A percentile compares a stretch with the other conserved stretches of the same genome.
These are phyloP conservation scores for Ivindomyrus marchei DNA, from an alignment of 2,113 vertebrate genomes.

Conservation along the genomic window DNA sequence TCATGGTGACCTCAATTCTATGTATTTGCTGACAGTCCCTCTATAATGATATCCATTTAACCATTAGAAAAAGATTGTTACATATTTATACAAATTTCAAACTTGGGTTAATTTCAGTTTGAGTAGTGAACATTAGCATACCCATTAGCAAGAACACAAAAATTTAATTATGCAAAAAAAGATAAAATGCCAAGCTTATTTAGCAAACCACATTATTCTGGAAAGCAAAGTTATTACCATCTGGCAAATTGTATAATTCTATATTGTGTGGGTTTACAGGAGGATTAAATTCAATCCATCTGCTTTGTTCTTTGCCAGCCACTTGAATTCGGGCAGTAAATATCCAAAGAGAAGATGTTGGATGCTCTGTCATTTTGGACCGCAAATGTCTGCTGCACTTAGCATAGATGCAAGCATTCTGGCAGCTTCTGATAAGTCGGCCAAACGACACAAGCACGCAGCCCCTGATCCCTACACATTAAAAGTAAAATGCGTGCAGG, in stretches of 20 bases:
- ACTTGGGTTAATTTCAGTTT: not conserved
- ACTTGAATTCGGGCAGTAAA: not conserved
- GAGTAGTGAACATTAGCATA: not conserved
- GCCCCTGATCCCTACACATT: not conserved
- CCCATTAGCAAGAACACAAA: slow-evolving; percentile 5
- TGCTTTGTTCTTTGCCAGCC: slow-evolving; percentile 4
- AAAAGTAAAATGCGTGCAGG: not conserved
- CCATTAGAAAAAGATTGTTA: not conserved
- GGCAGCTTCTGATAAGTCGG: not conserved
- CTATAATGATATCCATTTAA: not conserved
- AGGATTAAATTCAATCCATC: slow-evolving; percentile 15
- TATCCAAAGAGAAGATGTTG: not conserved
- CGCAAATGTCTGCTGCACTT: not conserved
- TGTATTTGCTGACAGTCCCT: not conserved
- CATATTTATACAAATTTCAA: not conserved
- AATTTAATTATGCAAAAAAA: not conserved
- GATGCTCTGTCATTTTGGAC: not conserved
- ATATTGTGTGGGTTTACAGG: not conserved
- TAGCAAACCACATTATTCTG: slow-evolving; percentile 3
- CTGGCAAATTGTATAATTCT: slow-evolving; percentile 4
- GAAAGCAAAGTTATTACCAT: slow-evolving; percentile 12
- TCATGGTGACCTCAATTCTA: not conserved
- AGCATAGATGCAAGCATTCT: not conserved
- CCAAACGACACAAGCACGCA: not conserved
- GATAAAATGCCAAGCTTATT: not conserved